Evolutionary conservation across 2,797 vertebrate species (phyloP).

Genomic region (Cyclopterus lumpus): DNA sequence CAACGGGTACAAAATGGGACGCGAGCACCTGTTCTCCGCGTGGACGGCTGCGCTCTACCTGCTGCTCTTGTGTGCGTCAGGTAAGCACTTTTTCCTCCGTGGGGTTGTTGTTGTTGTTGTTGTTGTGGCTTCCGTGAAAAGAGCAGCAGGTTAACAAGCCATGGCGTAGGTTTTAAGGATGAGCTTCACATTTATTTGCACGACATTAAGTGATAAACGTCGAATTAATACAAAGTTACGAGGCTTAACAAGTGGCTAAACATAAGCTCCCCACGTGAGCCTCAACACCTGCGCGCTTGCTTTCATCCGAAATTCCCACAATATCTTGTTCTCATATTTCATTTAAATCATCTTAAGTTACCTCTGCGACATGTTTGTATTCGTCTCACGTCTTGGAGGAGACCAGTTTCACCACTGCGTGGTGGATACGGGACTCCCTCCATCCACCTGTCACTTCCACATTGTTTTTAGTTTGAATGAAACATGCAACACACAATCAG

Average conservation of each 20-base stretch:
- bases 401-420: neutral
- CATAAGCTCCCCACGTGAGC: neutral
- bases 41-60: constrained; percentile 64
- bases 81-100: constrained; percentile 62
- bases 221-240: neutral
- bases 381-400: neutral
- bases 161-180: too few species aligned
- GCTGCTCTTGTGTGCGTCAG: constrained; percentile 71
- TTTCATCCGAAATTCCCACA: neutral
- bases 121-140: neutral
- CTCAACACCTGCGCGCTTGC: neutral
- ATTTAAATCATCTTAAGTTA: neutral
- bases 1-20: constrained; percentile 69
- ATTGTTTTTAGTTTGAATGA: neutral
- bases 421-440: neutral
- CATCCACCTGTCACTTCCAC: neutral
- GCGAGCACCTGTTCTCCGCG: constrained; percentile 67
- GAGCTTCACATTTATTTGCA: neutral
- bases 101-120: neutral
- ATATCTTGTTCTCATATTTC: neutral
- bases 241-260: neutral
- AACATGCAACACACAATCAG: neutral
- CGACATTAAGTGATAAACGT: neutral
- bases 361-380: too few species aligned
- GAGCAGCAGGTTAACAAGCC: neutral